Percentiles rank a stretch among this genome's conserved stretches.
These are phyloP conservation scores for Pogoniulus pusillus DNA, from an alignment of 2,797 vertebrate genomes.

Conservation along the genomic window DNA sequence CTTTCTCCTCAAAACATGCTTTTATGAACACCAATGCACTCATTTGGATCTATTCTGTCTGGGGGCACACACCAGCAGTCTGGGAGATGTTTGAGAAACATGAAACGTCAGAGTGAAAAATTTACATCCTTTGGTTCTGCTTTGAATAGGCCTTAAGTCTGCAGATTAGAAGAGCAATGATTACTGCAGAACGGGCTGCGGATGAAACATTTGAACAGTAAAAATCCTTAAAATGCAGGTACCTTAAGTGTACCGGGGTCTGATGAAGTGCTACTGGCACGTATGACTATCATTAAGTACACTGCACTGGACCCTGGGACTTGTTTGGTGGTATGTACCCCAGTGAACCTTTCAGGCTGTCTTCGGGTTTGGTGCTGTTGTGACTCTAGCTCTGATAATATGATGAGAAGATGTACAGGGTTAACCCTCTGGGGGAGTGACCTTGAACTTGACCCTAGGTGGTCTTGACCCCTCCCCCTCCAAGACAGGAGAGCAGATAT, in stretches of 20 bases:
- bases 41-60: neutral
- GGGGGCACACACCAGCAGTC: neutral
- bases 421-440: too few species aligned
- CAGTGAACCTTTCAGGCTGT: neutral
- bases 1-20: neutral
- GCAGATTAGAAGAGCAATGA: neutral
- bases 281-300: neutral
- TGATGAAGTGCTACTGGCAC: neutral
- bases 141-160: neutral
- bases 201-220: neutral
- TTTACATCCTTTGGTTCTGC: neutral
- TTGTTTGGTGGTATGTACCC: neutral
- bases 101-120: neutral
- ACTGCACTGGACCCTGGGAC: neutral
- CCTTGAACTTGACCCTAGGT: too few species aligned
- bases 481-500: neutral
- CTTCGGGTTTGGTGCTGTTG: neutral
- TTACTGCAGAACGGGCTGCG: neutral
- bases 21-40: neutral
- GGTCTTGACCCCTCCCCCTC: too few species aligned
- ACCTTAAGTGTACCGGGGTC: neutral
- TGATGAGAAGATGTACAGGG: too few species aligned
- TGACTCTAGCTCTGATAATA: neutral
- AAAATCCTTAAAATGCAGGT: neutral
- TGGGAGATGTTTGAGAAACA: neutral